Base-by-base conservation (phyloP, 2,797 vertebrate genomes). In the Triplophysa yarkandensis region DNA sequence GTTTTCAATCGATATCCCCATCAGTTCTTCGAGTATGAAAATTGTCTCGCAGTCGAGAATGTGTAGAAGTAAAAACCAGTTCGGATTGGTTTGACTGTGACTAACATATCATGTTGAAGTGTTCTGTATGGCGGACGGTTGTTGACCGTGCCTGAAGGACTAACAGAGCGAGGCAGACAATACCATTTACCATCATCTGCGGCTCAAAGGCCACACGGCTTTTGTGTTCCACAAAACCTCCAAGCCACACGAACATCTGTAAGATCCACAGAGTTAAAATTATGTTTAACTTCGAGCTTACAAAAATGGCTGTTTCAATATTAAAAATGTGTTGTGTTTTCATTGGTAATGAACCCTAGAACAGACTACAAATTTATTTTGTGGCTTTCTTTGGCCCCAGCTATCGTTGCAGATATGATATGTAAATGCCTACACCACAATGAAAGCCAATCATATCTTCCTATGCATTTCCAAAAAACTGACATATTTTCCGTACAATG, bases 161-260 rank as follows among this genome's bases (percentile, higher is more conserved):
- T 52, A 27, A 30, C 54, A 61, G 55, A 50, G 25, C 32, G 54
- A 67, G 52, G 43, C 50, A 66, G 76, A 71, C 74, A 63, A 21
- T 57, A 67, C 72, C 69, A 72, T 67, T 71, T 58, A 77, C 41
- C 52, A 67, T 50, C 54, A 65, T 52, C 11, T 50, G 13, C 52
- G 54, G 41, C 44, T 77, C 62, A 77, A 67, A 77, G 76, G 44
- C 43, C 25, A 50, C 32, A 28, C 61, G 57, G 36, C 36, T 39
- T 39, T 39, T 39, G 36, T 39, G 41, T 50, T 52, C 43, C n/a
- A 61, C 30, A 60, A 58, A 64, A 34, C 28, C 61, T 65, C 60
- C 21, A 27, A 63, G 43, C 19, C 19, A 70, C 34, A 28, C 30
- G 30, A 46, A 64, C 23, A 28, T 30, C 2, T n/a, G 16, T 4